Evolutionary conservation across 2,888 invertebrate genomes (phyloP).

Genomic region (Ormyrus pomaceus): DNA sequence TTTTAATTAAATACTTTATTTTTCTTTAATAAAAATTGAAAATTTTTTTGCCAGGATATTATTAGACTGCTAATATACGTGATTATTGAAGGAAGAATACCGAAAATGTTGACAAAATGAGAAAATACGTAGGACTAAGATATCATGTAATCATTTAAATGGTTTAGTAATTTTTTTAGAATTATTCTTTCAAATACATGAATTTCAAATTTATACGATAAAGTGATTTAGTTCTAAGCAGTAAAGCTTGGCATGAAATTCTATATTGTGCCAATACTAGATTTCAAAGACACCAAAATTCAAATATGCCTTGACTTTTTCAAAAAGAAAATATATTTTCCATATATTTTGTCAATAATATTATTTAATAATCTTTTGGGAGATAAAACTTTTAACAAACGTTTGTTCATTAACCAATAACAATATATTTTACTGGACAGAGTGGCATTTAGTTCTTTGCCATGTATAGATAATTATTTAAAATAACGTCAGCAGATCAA

Average conservation of each 20-base stretch:
- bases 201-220: slow-evolving; percentile 51
- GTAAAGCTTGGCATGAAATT: slow-evolving; percentile 51
- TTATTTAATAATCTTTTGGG: slow-evolving; percentile 29
- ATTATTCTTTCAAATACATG: slow-evolving; percentile 46
- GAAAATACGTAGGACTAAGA: slow-evolving; percentile 51
- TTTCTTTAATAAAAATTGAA: slow-evolving; percentile 30
- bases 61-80: slow-evolving; percentile 56
- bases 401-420: slow-evolving; percentile 22
- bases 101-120: slow-evolving; percentile 52
- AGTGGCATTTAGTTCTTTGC: slow-evolving; percentile 23
- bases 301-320: slow-evolving; percentile 49
- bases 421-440: neutral
- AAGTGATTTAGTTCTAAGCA: slow-evolving; percentile 51
- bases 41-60: slow-evolving; percentile 55
- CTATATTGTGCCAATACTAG: slow-evolving; percentile 53
- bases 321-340: slow-evolving; percentile 40
- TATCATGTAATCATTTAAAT: slow-evolving; percentile 54
- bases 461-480: slow-evolving; percentile 19
- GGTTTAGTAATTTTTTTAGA: slow-evolving; percentile 53
- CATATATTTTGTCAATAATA: slow-evolving; percentile 47
- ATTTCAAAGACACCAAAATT: slow-evolving; percentile 53
- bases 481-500: slow-evolving; percentile 23
- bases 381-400: slow-evolving; percentile 16
- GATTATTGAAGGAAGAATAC: slow-evolving; percentile 52
- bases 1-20: slow-evolving; percentile 44